Base-by-base conservation (phyloP, 2,888 invertebrate species). In the Spilarctia lutea region DNA sequence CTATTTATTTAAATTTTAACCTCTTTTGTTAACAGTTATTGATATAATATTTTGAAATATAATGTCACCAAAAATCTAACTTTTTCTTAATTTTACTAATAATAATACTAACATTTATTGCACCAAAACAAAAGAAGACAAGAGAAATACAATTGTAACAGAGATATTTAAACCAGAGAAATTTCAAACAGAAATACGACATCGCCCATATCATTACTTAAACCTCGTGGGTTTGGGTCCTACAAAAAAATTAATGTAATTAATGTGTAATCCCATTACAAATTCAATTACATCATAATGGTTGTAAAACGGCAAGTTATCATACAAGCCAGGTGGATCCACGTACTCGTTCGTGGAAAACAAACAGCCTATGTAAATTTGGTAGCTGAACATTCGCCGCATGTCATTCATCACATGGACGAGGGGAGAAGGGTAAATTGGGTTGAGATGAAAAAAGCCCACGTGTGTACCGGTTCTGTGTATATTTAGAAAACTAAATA, bases 311-410 rank as follows among this genome's bases (percentile, higher is more conserved):
- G 30, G 18, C 60, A 42, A 24, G 52, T 42, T 39, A 74, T 56
- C 56, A 56, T 56, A 42, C 24, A 48, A 65, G 70, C 30, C 71
- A 76, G 83, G 75, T 81, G 78, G 79, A 80, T 76, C 66, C 73
- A 77, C 76, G 75, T 18, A 83, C 81, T 80, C 78, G 85, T 82
- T 69, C 68, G 73, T 65, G 69, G 67, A 79, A 70, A 83, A 80
- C 84, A 85, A 85, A 85, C 82, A 79, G 70, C 77, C 84, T 76
- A 81, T 84, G 85, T 78, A 84, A 84, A 84, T 84, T 85, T 80
- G 74, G 78, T 79, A 75, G 74, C 79, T 75, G 76, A 81, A 79
- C 83, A 81, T 81, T 79, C 79, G 78, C 70, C 82, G 84, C 81
- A 79, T 82, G 82, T 80, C 84, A 82, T 84, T 81, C 84, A 84